These are phyloP conservation scores for Heliconius hewitsoni DNA, from an alignment of 1,140 invertebrate genomes.

Conservation along the genomic window DNA sequence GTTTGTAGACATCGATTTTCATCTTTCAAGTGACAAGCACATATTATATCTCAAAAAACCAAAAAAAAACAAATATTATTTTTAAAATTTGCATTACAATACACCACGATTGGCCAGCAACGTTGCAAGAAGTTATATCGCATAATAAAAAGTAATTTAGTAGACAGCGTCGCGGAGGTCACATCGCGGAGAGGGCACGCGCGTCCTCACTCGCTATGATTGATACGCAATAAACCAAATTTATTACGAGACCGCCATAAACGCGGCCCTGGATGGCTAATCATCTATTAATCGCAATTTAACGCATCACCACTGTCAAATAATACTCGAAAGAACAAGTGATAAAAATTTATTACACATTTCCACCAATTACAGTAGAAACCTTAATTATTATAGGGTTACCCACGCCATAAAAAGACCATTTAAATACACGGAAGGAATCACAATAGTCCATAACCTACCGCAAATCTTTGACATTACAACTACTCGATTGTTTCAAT, in stretches of 20 bases:
- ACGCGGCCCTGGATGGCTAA: conserved; percentile 66
- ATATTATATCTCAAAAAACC: background rate
- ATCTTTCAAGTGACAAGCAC: background rate
- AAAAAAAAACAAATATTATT: background rate
- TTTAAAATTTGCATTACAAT: conserved; percentile 12
- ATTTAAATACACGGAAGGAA: conserved; percentile 62
- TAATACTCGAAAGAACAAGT: conserved; percentile 71
- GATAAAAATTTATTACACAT: conserved; percentile 66
- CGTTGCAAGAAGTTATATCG: conserved; percentile 39
- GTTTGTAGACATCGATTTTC: no score
- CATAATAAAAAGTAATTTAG: conserved; percentile 51
- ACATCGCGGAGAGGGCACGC: conserved; percentile 38
- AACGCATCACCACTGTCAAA: conserved; percentile 75
- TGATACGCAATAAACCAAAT: conserved; percentile 73
- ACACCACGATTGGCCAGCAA: conserved; percentile 16
- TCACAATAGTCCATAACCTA: conserved; percentile 68
- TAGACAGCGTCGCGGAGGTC: conserved; percentile 46
- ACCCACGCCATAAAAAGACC: conserved; percentile 44
- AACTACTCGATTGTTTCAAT: conserved; percentile 69
- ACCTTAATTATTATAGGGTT: background rate
- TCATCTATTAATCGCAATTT: conserved; percentile 76
- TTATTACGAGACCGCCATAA: conserved; percentile 72
- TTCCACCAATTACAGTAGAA: background rate
- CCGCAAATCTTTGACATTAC: conserved; percentile 71
- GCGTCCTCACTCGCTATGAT: conserved; percentile 52